Conservation (phyloP, 1,140 invertebrate species). For the Cydia fagiglandana region DNA sequence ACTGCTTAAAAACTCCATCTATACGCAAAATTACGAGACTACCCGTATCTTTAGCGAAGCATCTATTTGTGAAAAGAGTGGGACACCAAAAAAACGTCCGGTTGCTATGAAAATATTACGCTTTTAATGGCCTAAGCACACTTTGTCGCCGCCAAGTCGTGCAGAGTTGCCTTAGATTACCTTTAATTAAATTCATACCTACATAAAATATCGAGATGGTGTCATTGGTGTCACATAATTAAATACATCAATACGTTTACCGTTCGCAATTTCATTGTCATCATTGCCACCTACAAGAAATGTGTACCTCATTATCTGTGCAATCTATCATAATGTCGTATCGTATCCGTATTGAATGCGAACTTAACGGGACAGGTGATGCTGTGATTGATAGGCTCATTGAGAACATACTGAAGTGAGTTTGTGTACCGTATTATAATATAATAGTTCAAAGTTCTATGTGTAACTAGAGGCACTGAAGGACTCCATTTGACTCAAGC, state of each 20-base stretch:
- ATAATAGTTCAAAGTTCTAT: too few species aligned
- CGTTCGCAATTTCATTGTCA: conserved; percentile 11
- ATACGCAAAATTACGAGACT: too few species aligned
- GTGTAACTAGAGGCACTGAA: background rate
- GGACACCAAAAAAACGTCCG: too few species aligned
- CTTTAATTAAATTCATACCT: background rate
- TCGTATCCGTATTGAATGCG: conserved; percentile 1
- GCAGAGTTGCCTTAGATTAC: background rate
- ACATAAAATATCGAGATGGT: background rate
- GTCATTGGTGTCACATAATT: background rate
- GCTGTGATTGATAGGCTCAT: background rate
- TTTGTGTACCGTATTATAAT: background rate
- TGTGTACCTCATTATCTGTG: conserved; percentile 11
- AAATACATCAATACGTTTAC: background rate
- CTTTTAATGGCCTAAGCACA: too few species aligned
- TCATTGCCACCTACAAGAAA: background rate
- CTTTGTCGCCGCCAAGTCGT: too few species aligned
- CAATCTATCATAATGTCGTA: background rate
- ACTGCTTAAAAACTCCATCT: too few species aligned
- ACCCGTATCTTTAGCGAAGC: too few species aligned
- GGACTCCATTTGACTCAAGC: background rate
- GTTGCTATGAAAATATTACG: too few species aligned
- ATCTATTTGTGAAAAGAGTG: too few species aligned
- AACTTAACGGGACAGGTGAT: conserved; percentile 7
- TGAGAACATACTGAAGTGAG: background rate